Evolutionary conservation across 2,888 invertebrate species (phyloP), one percentile per base, ranked within the genome.

Genomic region (Hyposoter dolosus): DNA sequence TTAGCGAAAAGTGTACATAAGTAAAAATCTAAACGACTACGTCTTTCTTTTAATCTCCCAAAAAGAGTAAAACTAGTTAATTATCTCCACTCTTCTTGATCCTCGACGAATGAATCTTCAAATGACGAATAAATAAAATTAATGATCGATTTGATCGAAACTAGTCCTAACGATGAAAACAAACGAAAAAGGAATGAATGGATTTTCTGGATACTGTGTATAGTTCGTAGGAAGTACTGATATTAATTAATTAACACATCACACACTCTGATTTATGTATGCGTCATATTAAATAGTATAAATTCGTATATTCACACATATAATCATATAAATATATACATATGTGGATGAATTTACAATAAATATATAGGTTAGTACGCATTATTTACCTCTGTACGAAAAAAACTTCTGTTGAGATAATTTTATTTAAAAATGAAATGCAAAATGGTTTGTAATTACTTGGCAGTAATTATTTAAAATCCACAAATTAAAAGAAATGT

Each of bases 151-250:
- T 88, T 81, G 80, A 63, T 86, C 86, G 80, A 82, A 88, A 88
- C 88, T 88, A 88, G 88, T 88, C 88, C 86, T 86, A 86, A 83
- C 81, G 28, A 45, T 76, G 77, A 74, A 72, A 75, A 47, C 23
- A 75, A 76, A 72, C 45, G 56, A 60, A 72, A 86, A 75, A 66
- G 32, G 74, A 68, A 81, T 63, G 80, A 80, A 66, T 86, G 72
- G 79, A 85, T 66, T 50, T 82, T 53, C 23, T 66, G 66, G 75
- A 85, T 76, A 83, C 82, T 82, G 63, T 85, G 82, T 80, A 56
- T 85, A 83, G 75, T 5, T 72, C 47, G 23, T 85, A 76, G 80
- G 65, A 28, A 66, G 35, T 47, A 40, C 83, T 69, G 40, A 77
- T 23, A 43, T 80, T 68, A 45, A 68, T 69, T 74, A 53, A 80